Conservation (phyloP, 2,113 vertebrate genomes). For the Entomyzon cyanotis region DNA sequence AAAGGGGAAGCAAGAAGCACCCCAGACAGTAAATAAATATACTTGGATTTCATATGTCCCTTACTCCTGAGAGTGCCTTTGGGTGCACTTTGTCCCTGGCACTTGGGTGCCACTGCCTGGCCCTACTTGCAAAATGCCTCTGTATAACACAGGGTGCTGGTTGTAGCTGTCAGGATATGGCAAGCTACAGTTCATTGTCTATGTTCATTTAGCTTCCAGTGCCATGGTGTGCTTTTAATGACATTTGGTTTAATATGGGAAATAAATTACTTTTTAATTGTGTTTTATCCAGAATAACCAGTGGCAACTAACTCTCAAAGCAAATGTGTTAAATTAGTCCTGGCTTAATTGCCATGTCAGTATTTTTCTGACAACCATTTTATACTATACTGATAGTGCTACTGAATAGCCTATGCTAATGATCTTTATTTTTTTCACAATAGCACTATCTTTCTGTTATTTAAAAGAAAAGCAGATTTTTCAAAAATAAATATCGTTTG, state of each 20-base stretch:
- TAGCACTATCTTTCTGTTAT: neutral
- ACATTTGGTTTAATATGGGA: neutral
- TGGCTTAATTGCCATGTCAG: neutral
- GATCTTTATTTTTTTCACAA: neutral
- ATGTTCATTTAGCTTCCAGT: neutral
- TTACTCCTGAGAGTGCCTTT: neutral
- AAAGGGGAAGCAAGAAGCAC: neutral
- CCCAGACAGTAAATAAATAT: neutral
- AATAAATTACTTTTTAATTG: neutral
- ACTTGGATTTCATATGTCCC: neutral
- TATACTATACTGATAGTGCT: neutral
- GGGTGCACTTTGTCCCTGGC: neutral
- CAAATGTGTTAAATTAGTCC: neutral
- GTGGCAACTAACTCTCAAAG: neutral
- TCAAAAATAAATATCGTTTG: neutral
- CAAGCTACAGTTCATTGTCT: neutral
- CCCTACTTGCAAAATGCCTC: neutral
- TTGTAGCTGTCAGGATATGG: neutral
- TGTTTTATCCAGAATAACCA: neutral
- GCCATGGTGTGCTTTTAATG: neutral
- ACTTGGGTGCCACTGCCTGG: neutral
- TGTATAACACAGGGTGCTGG: neutral
- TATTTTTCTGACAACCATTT: neutral
- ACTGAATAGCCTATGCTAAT: neutral
- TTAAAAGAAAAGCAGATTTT: neutral